Conservation (phyloP, 2,113 vertebrate genomes). For the Rallus limicola region DNA sequence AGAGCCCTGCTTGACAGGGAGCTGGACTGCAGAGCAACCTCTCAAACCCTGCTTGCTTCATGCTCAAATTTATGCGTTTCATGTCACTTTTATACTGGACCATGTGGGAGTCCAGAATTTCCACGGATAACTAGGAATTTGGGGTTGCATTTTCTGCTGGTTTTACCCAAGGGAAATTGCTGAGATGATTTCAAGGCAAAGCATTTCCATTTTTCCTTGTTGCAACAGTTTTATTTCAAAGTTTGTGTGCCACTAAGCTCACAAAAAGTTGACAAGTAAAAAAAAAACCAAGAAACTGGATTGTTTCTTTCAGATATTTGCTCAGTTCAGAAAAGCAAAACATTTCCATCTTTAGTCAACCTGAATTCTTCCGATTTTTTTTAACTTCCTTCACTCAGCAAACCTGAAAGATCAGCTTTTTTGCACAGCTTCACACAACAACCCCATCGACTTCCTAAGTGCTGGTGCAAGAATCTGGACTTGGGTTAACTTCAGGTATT, state of each 20-base stretch:
- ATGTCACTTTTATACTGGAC: background rate
- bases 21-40: background rate
- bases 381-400: background rate
- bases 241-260: background rate
- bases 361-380: background rate
- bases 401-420: background rate
- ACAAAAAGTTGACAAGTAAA: background rate
- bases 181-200: constrained; percentile 13
- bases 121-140: background rate
- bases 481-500: background rate
- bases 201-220: background rate
- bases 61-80: background rate
- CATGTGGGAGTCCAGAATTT: background rate
- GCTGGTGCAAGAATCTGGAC: background rate
- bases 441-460: background rate
- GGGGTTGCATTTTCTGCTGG: background rate
- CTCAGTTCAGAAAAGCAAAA: background rate
- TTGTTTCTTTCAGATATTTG: background rate
- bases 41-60: background rate
- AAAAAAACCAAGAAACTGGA: background rate
- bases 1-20: background rate
- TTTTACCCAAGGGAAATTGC: constrained; percentile 23
- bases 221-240: constrained; percentile 38
- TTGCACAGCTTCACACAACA: background rate
- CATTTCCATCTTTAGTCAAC: constrained; percentile 18